These are phyloP conservation scores for Catocala fraxini DNA, from an alignment of 2,888 invertebrate genomes.

Conservation along the genomic window DNA sequence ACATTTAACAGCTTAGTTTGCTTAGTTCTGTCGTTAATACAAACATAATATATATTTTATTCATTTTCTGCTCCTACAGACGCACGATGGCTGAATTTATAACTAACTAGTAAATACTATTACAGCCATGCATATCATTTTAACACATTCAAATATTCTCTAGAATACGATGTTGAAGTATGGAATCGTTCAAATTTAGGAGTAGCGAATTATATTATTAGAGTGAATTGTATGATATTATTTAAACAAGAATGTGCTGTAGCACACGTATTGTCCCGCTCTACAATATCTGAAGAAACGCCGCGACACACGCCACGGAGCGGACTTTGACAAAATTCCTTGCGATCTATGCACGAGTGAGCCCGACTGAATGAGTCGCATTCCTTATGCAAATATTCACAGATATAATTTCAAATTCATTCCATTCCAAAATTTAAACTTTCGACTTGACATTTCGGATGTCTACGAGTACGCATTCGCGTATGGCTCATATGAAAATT, in stretches of 20 bases:
- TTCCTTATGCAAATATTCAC: conserved; percentile 68
- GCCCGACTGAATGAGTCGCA: conserved; percentile 64
- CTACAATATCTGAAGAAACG: conserved; percentile 49
- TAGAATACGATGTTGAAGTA: too few species aligned
- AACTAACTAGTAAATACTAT: too few species aligned
- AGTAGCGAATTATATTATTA: not conserved
- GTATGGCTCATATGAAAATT: conserved; percentile 16
- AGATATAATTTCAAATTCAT: conserved; percentile 65
- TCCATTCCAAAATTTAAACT: conserved; percentile 43
- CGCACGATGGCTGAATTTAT: too few species aligned
- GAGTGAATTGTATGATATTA: not conserved
- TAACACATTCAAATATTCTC: too few species aligned
- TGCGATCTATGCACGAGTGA: conserved; percentile 55
- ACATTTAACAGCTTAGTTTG: conserved; percentile 15
- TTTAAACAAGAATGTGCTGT: conserved; percentile 15
- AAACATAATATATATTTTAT: too few species aligned
- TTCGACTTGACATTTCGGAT: conserved; percentile 15
- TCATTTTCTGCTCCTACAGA: too few species aligned
- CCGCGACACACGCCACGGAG: conserved; percentile 52
- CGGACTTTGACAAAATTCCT: conserved; percentile 73
- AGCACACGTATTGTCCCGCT: conserved; percentile 8
- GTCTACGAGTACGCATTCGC: conserved; percentile 21
- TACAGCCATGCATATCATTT: too few species aligned
- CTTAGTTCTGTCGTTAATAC: too few species aligned
- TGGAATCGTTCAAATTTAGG: too few species aligned